Percentiles rank a stretch among this genome's conserved stretches.
phyloP scores from a whole-genome alignment of 2,797 vertebrate genomes.

The Diglossa cyanea region DNA sequence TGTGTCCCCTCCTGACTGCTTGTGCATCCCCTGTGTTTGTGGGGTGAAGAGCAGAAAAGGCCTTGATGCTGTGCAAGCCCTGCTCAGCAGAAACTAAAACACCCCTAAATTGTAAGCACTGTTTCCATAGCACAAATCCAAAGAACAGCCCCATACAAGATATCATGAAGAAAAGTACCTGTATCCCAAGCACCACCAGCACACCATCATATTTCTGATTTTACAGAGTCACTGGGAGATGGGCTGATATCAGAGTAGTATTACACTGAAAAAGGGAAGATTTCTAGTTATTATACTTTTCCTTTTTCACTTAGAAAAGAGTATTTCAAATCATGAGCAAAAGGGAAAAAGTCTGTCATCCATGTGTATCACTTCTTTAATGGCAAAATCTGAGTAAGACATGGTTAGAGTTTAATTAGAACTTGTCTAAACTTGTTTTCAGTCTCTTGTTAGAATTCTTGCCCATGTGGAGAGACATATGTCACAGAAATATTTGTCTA shows the following conservation, averaged over 20 bases:
- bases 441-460: neutral
- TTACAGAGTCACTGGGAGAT: neutral
- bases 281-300: neutral
- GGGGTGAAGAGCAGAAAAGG: neutral
- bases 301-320: neutral
- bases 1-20: neutral
- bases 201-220: neutral
- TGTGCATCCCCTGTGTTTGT: too few species aligned
- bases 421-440: neutral
- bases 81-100: neutral
- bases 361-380: neutral
- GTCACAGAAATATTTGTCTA: neutral
- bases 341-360: neutral
- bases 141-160: neutral
- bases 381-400: neutral
- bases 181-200: neutral
- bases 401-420: neutral
- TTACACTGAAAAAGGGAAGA: neutral
- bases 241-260: neutral
- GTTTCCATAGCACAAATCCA: neutral
- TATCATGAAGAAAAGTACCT: neutral
- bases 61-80: neutral
- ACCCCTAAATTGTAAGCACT: accelerated
- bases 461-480: neutral
- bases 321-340: neutral